Percentiles rank a stretch among this genome's conserved stretches.
Evolutionary conservation across 1,140 invertebrate species (phyloP).

Genomic region (Drosophila orena): DNA sequence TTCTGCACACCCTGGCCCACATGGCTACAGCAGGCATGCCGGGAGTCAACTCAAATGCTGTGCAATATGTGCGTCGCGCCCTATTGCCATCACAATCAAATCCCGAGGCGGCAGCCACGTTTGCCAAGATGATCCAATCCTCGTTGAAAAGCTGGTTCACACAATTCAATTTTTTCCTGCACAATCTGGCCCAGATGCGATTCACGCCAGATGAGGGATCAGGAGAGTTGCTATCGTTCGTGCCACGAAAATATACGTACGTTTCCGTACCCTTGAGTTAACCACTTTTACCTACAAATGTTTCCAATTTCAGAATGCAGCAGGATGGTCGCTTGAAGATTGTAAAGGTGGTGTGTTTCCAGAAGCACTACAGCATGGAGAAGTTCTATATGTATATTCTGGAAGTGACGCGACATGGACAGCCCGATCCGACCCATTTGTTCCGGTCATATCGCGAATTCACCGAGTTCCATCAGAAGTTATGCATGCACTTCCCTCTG

Average conservation of each 20-base stretch:
- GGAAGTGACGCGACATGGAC: conserved; percentile 92
- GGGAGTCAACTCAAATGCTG: conserved; percentile 95
- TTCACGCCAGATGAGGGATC: conserved; percentile 94
- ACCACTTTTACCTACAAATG: not conserved
- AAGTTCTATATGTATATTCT: conserved; percentile 99
- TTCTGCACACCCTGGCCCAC: conserved; percentile 96
- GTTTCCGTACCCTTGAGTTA: conserved; percentile 45
- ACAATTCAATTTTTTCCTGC: conserved; percentile 98
- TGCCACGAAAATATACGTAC: conserved; percentile 97
- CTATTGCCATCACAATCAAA: conserved; percentile 95
- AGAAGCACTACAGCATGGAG: conserved; percentile 98
- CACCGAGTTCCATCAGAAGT: conserved; percentile 97
- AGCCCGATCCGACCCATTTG: conserved; percentile 93
- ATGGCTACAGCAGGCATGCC: conserved; percentile 98
- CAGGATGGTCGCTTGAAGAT: conserved; percentile 95
- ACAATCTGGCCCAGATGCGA: conserved; percentile 97
- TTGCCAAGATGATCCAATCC: conserved; percentile 96
- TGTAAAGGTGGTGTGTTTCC: conserved; percentile 94
- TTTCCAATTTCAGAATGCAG: conserved; percentile 88
- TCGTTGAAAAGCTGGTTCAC: conserved; percentile 95
- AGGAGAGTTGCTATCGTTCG: conserved; percentile 95
- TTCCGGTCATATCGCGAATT: conserved; percentile 98
- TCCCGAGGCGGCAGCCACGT: conserved; percentile 96
- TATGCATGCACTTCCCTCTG: conserved; percentile 96
- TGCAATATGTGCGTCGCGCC: conserved; percentile 96